Evolutionary conservation across 2,888 invertebrate species (phyloP), one percentile per base, ranked within the genome.

Genomic region (Aradus depressus): DNA sequence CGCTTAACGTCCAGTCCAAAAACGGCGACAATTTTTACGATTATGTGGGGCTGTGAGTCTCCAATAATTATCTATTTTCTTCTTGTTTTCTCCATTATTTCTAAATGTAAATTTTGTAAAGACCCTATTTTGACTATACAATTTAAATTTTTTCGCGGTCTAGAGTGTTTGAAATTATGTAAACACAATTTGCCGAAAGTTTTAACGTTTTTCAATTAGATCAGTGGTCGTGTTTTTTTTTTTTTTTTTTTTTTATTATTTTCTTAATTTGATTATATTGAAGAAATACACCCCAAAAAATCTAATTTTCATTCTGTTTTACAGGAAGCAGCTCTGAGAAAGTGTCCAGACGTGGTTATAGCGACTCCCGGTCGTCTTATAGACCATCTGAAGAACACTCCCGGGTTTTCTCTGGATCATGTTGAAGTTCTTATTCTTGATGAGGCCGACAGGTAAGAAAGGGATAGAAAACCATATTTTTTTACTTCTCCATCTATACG

Each of bases 311-410:
- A 2, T 32, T 34, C 52, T 45, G 51, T 18, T 44, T 59, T 50
- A 1, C 67, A 84, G 76, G 89, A 89, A 73, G 75, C 75, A 47
- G 77, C 86, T n/a, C 68, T 90, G 8, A 76, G 95, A 19, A 81
- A 84, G 60, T 88, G 85, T 65, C 97, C 97, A 0, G 97, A 98
- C 67, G 79, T 98, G 60, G 95, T 98, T 22, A 93, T 98, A 64
- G 97, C 97, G 0, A 98, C 98, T 0, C 98, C 98, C 0, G 98
- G 98, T 51, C 81, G 98, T 60, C 76, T 98, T 32, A 95, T 98
- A 57, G 97, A 98, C 72, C 97, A 97, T 70, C 76, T 98, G 42
- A 81, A 88, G 66, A 96, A 96, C 69, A 88, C 96, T 1, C 93
- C 93, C 0, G 87, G 84, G 5, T 98, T 98, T 68, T 77, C 78